Conservation (phyloP, 2,113 vertebrate genomes). For the Xiphias gladius region DNA sequence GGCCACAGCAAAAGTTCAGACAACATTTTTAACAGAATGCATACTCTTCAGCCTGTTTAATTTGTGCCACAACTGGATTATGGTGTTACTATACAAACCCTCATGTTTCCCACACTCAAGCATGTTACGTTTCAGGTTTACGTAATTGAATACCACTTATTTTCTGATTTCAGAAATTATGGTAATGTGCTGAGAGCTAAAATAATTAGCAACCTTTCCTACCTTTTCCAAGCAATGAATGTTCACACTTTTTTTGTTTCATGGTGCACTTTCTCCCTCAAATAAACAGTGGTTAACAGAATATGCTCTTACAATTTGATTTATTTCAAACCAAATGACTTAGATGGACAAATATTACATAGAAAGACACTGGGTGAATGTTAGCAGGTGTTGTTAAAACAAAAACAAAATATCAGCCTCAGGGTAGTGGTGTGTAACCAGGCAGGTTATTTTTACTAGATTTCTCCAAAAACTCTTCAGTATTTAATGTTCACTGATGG, state of each 20-base stretch:
- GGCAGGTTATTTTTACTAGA: neutral
- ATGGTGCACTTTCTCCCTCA: conserved; percentile 64
- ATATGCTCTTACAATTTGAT: neutral
- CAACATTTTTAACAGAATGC: conserved; percentile 11
- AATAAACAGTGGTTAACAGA: conserved; percentile 70
- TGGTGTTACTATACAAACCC: conserved; percentile 55
- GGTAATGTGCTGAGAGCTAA: conserved; percentile 57
- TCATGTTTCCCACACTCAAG: conserved; percentile 41
- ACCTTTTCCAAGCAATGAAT: conserved; percentile 66
- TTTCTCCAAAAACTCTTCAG: neutral
- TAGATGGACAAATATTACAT: neutral
- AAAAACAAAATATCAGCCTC: neutral
- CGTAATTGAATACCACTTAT: conserved; percentile 58
- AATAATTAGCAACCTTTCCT: conserved; percentile 59
- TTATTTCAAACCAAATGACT: neutral
- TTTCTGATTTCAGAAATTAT: conserved; percentile 77
- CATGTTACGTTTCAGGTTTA: conserved; percentile 63
- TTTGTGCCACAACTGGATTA: conserved; percentile 71
- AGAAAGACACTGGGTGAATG: neutral
- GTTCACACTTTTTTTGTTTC: conserved; percentile 62
- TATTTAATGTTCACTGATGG: neutral
- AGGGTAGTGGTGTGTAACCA: neutral
- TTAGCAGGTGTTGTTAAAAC: neutral
- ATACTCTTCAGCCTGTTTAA: conserved; percentile 39
- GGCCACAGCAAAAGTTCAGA: conserved; percentile 39